Conservation (phyloP, 2,888 invertebrate genomes). For the Troides helena region DNA sequence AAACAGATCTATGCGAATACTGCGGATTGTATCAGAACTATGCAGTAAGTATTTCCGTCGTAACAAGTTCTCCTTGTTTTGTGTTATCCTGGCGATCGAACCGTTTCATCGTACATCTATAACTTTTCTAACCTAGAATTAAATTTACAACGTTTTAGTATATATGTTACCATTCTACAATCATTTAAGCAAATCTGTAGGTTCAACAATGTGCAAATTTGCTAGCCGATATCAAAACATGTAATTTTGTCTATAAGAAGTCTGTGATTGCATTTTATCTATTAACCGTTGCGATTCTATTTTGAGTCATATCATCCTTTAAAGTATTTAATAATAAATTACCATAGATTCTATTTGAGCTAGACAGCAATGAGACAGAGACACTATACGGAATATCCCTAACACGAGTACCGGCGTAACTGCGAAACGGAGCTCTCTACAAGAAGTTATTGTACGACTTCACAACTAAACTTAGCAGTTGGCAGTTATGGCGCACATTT, state of each 20-base stretch:
- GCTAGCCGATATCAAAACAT: too few species aligned
- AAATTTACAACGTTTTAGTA: neutral
- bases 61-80: too few species aligned
- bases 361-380: neutral
- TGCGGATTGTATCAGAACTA: neutral
- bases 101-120: neutral
- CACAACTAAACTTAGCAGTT: constrained; percentile 24
- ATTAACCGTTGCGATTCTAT: neutral
- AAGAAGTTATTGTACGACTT: constrained; percentile 28
- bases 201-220: too few species aligned
- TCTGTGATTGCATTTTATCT: neutral
- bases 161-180: too few species aligned
- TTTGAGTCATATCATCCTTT: neutral
- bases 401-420: constrained; percentile 11
- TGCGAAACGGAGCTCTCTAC: constrained; percentile 16
- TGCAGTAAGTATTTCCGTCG: neutral
- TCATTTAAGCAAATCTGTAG: too few species aligned
- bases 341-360: neutral
- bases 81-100: too few species aligned
- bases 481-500: constrained; percentile 20
- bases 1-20: neutral
- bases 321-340: neutral
- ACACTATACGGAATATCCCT: constrained; percentile 12
- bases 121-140: neutral
- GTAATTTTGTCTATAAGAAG: neutral